These are phyloP conservation scores for Chymomyza costata DNA, from an alignment of 1,140 invertebrate genomes.

Conservation along the genomic window DNA sequence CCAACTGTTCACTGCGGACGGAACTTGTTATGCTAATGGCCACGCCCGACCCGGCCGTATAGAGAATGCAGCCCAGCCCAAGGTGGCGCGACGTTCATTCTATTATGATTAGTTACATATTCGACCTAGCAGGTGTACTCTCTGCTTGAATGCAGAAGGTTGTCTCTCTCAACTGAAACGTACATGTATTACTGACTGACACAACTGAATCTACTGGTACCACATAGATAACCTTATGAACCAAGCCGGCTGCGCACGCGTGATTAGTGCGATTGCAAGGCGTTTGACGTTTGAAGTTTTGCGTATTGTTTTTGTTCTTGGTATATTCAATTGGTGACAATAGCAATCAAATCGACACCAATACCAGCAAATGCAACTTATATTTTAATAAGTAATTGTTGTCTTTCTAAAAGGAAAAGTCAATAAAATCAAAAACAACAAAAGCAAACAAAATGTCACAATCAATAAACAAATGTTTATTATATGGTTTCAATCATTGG, in stretches of 20 bases:
- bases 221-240: too few relatives aligned
- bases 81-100: slow-evolving; percentile 44
- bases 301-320: too few relatives aligned
- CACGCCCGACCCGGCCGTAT: background rate
- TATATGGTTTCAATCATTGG: slow-evolving; percentile 12
- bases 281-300: too few relatives aligned
- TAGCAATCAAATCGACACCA: slow-evolving; percentile 38
- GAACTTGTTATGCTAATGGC: slow-evolving; percentile 59
- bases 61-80: slow-evolving; percentile 43
- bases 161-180: slow-evolving; percentile 8
- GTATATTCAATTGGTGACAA: slow-evolving; percentile 20
- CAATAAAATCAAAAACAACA: slow-evolving; percentile 44
- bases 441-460: slow-evolving; percentile 38
- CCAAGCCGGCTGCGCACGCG: too few relatives aligned
- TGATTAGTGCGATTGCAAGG: too few relatives aligned
- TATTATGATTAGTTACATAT: slow-evolving; percentile 26
- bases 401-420: slow-evolving; percentile 24
- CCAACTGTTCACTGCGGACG: slow-evolving; percentile 4
- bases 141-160: too few relatives aligned
- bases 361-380: slow-evolving; percentile 43
- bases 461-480: slow-evolving; percentile 64
- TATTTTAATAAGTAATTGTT: slow-evolving; percentile 54
- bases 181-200: too few relatives aligned
- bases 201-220: too few relatives aligned
- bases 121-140: slow-evolving; percentile 46